Evolutionary conservation across 2,888 invertebrate species (phyloP), one percentile per base, ranked within the genome.

Genomic region (Microdon myrmicae): DNA sequence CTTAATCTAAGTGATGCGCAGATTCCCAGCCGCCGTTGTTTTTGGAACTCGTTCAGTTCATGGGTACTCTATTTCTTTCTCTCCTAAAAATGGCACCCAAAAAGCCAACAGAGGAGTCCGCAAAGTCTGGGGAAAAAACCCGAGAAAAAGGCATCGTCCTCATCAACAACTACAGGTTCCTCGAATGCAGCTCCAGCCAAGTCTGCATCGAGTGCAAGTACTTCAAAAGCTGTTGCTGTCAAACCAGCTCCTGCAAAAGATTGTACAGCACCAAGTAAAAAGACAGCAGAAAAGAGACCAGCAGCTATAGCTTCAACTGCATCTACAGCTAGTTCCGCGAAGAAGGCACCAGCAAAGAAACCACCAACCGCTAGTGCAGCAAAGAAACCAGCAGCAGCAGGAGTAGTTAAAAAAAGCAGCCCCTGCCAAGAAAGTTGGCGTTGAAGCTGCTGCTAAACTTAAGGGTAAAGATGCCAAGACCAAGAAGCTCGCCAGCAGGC

Each of bases 91-190:
- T 93, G 92, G 90, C 91, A 85, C 91, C 92, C 73, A 86, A 88
- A 81, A 92, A 92, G 85, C 88, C 90, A 78, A 86, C 89, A 74
- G 90, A 91, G 77, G 91, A 91, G 84, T 83, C 91, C 82, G 90
- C 74, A 86, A 83, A 77, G 85, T 82, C 76, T 82, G 70, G 53
- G 77, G 76, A 68, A 81, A 81, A 61, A 81, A 84, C 68, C n/a
- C n/a, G n/a, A n/a, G n/a, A n/a, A n/a, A n/a, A n/a, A n/a, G n/a
- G n/a, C n/a, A n/a, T n/a, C n/a, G n/a, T n/a, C n/a, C n/a, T n/a
- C n/a, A n/a, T n/a, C n/a, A n/a, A n/a, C n/a, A n/a, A n/a, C n/a
- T n/a, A 71, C 78, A 34, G 7, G 82, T 83, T 66, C 79, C 81
- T 61, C 81, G 81, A 74, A 74, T 58, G 64, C 73, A 48, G 70